A percentile compares a stretch with the other conserved stretches of the same genome.
These are phyloP conservation scores for Clepsis dumicolana DNA, from an alignment of 2,888 invertebrate genomes.

Conservation along the genomic window DNA sequence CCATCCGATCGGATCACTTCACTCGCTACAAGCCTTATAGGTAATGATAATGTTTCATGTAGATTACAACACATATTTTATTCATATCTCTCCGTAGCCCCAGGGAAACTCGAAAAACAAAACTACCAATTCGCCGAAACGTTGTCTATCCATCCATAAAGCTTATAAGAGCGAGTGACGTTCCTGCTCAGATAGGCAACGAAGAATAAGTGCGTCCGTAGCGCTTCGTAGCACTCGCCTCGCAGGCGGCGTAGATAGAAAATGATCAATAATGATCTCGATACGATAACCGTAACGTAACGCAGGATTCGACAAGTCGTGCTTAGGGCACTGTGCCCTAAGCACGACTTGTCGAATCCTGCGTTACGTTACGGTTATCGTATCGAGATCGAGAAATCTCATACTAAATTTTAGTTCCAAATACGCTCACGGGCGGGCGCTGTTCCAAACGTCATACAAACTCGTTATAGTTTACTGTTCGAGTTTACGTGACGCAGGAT, in stretches of 20 bases:
- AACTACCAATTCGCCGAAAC: constrained; percentile 3
- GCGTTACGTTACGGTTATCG: too few relatives aligned
- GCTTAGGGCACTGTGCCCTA: too few relatives aligned
- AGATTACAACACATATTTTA: constrained; percentile 16
- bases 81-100: not conserved
- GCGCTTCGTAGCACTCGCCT: constrained; percentile 59
- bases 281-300: too few relatives aligned
- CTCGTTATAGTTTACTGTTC: too few relatives aligned
- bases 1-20: constrained; percentile 69
- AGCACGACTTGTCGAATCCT: too few relatives aligned
- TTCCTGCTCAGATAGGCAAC: constrained; percentile 25
- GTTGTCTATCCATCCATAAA: not conserved
- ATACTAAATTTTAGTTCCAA: too few relatives aligned
- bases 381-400: too few relatives aligned
- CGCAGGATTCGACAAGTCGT: too few relatives aligned
- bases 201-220: constrained; percentile 52
- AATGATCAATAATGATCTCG: constrained; percentile 55
- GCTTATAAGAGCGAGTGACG: constrained; percentile 5
- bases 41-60: constrained; percentile 25
- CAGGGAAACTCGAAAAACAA: constrained; percentile 1
- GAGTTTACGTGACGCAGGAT: too few relatives aligned
- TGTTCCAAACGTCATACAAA: too few relatives aligned
- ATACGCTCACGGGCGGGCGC: too few relatives aligned
- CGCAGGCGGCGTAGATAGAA: constrained; percentile 46
- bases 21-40: constrained; percentile 40